Conservation (phyloP, 1,140 invertebrate genomes). For the Lepidurus couesii region DNA sequence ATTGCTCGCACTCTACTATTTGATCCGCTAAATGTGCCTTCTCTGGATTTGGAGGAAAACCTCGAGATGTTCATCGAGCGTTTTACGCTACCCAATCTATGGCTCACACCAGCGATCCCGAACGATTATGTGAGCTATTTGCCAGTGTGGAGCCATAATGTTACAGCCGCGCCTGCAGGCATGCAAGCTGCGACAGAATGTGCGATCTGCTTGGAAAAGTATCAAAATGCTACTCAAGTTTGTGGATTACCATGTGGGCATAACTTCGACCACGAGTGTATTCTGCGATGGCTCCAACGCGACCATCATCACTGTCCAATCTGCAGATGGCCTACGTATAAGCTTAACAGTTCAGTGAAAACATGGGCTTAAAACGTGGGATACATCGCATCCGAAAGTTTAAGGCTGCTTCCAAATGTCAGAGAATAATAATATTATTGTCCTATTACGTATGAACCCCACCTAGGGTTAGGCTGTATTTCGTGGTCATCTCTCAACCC, state of each 20-base stretch:
- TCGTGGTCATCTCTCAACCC: neutral
- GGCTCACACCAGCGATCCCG: conserved; percentile 47
- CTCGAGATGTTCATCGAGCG: conserved; percentile 47
- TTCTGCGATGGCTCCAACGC: conserved; percentile 49
- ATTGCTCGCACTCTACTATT: neutral
- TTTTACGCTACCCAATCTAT: conserved; percentile 48
- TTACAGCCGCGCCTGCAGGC: conserved; percentile 16
- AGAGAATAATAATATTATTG: neutral
- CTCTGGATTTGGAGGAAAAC: conserved; percentile 41
- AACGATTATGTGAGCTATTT: conserved; percentile 51
- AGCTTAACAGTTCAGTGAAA: conserved; percentile 31
- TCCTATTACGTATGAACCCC: too few species aligned
- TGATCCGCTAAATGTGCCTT: neutral
- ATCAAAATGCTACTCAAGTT: conserved; percentile 43
- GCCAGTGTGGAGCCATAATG: conserved; percentile 49
- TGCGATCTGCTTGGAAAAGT: conserved; percentile 53
- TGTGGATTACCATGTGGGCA: conserved; percentile 54
- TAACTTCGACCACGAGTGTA: conserved; percentile 51
- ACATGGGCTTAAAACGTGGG: neutral
- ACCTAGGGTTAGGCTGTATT: neutral
- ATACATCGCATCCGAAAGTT: too few species aligned
- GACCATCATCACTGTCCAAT: conserved; percentile 54
- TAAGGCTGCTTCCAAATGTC: neutral
- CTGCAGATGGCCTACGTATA: conserved; percentile 53
- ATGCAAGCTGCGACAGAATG: conserved; percentile 46